Conservation (phyloP, 35 echinoderm and acorn worm genomes). For the Apostichopus japonicus region DNA sequence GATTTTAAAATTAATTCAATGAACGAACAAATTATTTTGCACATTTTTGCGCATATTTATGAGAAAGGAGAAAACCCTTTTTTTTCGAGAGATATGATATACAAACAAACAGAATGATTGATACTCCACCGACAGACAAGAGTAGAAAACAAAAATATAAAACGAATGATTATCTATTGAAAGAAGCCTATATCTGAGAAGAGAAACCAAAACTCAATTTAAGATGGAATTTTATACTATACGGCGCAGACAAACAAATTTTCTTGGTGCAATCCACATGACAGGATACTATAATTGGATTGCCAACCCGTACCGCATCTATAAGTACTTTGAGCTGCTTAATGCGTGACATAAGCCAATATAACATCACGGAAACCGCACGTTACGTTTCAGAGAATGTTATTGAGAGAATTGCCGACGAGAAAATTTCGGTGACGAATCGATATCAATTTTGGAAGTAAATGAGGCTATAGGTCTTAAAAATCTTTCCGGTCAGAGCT, state of each 20-base stretch:
- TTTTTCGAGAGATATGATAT: too few species aligned
- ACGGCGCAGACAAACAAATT: slow-evolving; percentile 5
- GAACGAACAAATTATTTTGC: too few species aligned
- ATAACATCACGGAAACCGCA: not conserved
- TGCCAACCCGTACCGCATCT: not conserved
- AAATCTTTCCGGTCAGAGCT: not conserved
- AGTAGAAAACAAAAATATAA: not conserved
- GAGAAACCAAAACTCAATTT: not conserved
- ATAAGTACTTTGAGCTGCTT: not conserved
- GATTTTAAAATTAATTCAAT: too few species aligned
- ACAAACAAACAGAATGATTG: not conserved
- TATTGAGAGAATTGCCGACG: not conserved
- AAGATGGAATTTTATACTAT: slow-evolving; percentile 1
- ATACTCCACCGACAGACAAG: not conserved
- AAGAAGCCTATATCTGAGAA: not conserved
- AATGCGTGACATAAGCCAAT: slow-evolving; percentile 22
- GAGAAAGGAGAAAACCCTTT: too few species aligned
- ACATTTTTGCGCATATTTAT: too few species aligned
- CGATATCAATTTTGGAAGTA: slow-evolving; percentile 11
- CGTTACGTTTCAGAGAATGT: not conserved
- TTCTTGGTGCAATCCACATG: not conserved
- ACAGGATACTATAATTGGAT: not conserved
- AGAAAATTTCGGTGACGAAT: not conserved
- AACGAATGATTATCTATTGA: not conserved
- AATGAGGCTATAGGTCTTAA: not conserved